Percentiles rank a stretch among this genome's conserved stretches.
Conservation (phyloP, 2,888 invertebrate genomes). For the Ganaspis brasiliensis region DNA sequence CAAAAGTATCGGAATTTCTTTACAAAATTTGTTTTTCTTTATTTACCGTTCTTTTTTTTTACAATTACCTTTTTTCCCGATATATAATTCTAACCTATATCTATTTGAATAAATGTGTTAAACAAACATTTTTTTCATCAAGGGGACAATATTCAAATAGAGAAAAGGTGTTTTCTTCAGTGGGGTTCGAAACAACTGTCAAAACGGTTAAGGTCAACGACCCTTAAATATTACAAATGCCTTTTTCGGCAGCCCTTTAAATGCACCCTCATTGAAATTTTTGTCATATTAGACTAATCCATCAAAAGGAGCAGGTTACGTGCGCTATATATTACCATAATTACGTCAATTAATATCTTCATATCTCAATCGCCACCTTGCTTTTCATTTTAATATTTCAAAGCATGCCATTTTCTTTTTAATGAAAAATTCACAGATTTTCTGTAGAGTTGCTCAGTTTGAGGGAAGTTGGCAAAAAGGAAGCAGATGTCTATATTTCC, state of each 20-base stretch:
- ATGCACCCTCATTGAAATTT: conserved; percentile 14
- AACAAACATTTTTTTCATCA: too few relatives aligned
- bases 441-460: neutral
- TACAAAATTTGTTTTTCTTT: too few relatives aligned
- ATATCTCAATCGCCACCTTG: neutral
- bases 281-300: conserved; percentile 31
- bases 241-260: conserved; percentile 22
- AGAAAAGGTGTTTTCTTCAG: neutral
- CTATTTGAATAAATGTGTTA: too few relatives aligned
- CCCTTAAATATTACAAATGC: neutral
- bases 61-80: too few relatives aligned
- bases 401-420: neutral
- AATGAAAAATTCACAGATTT: neutral
- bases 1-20: too few relatives aligned
- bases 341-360: neutral
- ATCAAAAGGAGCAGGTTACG: neutral
- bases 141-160: neutral
- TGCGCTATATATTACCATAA: conserved; percentile 9
- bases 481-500: conserved; percentile 34
- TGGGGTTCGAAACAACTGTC: conserved; percentile 4
- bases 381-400: neutral
- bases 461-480: conserved; percentile 1
- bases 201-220: conserved; percentile 17
- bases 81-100: too few relatives aligned
- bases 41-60: too few relatives aligned